Percentiles rank a stretch among this genome's conserved stretches.
Evolutionary conservation across 2,888 invertebrate genomes (phyloP).

Genomic region (Ptychoptera contaminata): DNA sequence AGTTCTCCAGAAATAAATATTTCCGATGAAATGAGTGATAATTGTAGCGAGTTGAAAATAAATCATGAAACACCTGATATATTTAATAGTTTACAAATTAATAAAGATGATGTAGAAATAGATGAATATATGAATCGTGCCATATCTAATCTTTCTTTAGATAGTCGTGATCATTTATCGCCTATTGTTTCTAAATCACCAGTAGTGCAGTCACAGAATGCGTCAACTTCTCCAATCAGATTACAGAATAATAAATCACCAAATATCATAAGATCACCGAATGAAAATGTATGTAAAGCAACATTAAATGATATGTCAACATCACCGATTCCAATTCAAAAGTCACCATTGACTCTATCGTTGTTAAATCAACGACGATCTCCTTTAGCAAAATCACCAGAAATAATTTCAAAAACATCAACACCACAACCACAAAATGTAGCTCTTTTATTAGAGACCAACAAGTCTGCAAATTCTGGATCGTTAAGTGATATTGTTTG

Average conservation of each 20-base stretch:
- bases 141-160: slow-evolving; percentile 29
- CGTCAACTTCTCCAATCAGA: slow-evolving; percentile 11
- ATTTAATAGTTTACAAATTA: background rate
- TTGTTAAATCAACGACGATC: slow-evolving; percentile 12
- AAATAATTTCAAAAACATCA: slow-evolving; percentile 24
- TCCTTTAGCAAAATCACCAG: slow-evolving; percentile 11
- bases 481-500: slow-evolving; percentile 46
- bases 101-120: slow-evolving; percentile 29
- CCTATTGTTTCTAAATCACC: slow-evolving; percentile 14
- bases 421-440: slow-evolving; percentile 30
- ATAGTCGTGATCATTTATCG: slow-evolving; percentile 28
- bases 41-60: slow-evolving; percentile 21
- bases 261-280: slow-evolving; percentile 1
- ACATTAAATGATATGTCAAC: slow-evolving; percentile 29
- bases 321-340: slow-evolving; percentile 28
- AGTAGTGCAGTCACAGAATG: slow-evolving; percentile 5
- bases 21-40: slow-evolving; percentile 36
- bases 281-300: slow-evolving; percentile 16
- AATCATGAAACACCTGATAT: slow-evolving; percentile 13
- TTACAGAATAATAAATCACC: slow-evolving; percentile 10
- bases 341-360: slow-evolving; percentile 17
- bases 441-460: slow-evolving; percentile 27
- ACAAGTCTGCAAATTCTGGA: slow-evolving; percentile 35
- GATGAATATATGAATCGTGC: slow-evolving; percentile 31
- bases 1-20: slow-evolving; percentile 37